Conservation (phyloP, 2,113 vertebrate genomes). For the Hystrix brachyura region DNA sequence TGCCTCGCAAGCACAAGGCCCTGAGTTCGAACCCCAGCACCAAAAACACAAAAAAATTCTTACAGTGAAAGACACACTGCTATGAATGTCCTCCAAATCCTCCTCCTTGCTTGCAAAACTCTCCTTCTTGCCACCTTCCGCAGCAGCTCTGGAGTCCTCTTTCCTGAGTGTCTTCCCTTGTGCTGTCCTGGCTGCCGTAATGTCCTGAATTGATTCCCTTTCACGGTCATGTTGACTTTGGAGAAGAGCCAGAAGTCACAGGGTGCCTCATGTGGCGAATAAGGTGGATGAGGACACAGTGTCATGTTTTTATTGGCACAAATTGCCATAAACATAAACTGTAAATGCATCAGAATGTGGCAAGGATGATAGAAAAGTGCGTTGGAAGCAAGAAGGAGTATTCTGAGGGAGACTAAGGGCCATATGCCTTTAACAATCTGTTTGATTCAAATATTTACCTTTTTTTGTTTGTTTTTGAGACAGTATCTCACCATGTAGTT, state of each 20-base stretch:
- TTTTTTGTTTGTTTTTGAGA: too few relatives aligned
- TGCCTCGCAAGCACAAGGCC: too few relatives aligned
- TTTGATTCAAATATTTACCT: too few relatives aligned
- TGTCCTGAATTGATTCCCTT: not conserved
- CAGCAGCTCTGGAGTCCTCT: not conserved
- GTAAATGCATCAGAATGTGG: too few relatives aligned
- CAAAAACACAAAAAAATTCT: not conserved
- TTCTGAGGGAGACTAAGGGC: too few relatives aligned
- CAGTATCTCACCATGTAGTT: too few relatives aligned
- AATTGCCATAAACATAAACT: not conserved
- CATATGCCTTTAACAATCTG: too few relatives aligned
- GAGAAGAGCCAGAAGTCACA: not conserved
- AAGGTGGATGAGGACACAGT: not conserved
- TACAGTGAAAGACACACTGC: not conserved
- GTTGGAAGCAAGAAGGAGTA: too few relatives aligned
- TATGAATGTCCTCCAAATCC: accelerated
- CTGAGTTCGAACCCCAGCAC: too few relatives aligned
- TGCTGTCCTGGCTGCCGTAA: not conserved
- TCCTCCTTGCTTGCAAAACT: accelerated
- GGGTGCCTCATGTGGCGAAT: not conserved
- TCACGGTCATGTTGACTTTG: not conserved
- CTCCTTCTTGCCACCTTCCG: not conserved
- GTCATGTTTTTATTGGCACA: not conserved
- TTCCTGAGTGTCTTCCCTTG: not conserved
- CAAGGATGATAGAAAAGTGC: too few relatives aligned